Evolutionary conservation across 2,888 invertebrate species (phyloP).

Genomic region (Halocaridina rubra): DNA sequence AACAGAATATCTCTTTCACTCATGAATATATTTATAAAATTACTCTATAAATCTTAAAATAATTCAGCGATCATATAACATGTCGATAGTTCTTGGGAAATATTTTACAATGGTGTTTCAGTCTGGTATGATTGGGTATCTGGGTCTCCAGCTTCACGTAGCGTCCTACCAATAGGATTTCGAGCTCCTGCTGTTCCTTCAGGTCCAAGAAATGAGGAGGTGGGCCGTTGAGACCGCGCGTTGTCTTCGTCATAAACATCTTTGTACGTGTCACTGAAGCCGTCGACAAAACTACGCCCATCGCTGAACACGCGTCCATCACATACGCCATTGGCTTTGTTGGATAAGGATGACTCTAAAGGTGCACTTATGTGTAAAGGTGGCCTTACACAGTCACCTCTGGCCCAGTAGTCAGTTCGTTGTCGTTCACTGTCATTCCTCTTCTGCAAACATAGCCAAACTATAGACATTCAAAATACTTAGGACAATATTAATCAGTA

Average conservation of each 20-base stretch:
- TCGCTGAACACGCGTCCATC: slow-evolving; percentile 41
- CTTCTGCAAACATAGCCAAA: no score
- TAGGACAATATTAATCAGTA: no score
- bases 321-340: slow-evolving; percentile 45
- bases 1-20: background rate
- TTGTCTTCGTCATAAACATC: background rate
- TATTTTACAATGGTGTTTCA: slow-evolving; percentile 33
- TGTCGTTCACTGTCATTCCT: background rate
- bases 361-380: slow-evolving; percentile 25
- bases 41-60: background rate
- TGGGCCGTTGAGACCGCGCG: slow-evolving; percentile 2
- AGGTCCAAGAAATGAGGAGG: slow-evolving; percentile 30
- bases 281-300: slow-evolving; percentile 37
- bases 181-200: background rate
- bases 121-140: background rate
- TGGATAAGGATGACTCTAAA: slow-evolving; percentile 29
- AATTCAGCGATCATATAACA: background rate
- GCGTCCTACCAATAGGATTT: background rate
- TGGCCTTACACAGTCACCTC: background rate
- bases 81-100: background rate
- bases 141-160: background rate
- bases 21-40: background rate
- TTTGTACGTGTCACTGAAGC: slow-evolving; percentile 9
- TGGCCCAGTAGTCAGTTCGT: slow-evolving; percentile 22
- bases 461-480: no score